Percentiles rank a stretch among this genome's conserved stretches.
Evolutionary conservation across 2,888 invertebrate species (phyloP).

Genomic region (Podabrus alpinus): DNA sequence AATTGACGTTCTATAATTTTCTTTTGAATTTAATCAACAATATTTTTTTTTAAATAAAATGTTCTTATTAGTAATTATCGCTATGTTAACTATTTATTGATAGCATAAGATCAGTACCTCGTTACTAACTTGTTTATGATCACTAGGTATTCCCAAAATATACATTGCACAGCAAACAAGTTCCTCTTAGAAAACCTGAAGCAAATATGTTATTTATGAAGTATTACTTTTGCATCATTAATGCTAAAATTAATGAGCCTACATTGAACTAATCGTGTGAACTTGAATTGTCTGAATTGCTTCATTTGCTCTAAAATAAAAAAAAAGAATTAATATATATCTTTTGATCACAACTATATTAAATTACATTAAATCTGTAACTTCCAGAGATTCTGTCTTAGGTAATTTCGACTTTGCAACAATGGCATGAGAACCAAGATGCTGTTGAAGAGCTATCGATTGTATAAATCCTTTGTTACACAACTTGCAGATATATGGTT

Average conservation of each 20-base stretch:
- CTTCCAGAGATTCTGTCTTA: conserved; percentile 50
- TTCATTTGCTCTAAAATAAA: conserved; percentile 43
- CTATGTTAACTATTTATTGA: neutral
- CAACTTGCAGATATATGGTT: conserved; percentile 48
- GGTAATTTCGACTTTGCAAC: conserved; percentile 33
- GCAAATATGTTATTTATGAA: neutral
- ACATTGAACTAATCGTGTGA: conserved; percentile 33
- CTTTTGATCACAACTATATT: neutral
- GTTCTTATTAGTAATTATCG: neutral
- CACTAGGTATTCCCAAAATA: neutral
- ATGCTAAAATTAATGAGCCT: neutral
- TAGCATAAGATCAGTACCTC: neutral
- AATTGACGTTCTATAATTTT: neutral
- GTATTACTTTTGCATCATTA: neutral
- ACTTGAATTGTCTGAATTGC: conserved; percentile 48
- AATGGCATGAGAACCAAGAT: conserved; percentile 41
- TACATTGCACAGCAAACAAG: neutral
- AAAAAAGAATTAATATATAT: neutral
- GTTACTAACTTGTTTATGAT: neutral
- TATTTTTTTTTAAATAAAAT: neutral
- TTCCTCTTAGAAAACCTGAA: neutral
- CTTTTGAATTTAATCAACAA: neutral
- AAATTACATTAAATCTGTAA: conserved; percentile 52
- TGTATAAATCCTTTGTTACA: conserved; percentile 50
- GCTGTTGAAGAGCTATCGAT: conserved; percentile 45